Evolutionary conservation across 2,888 invertebrate genomes (phyloP).

Genomic region (Chloromyia formosa): DNA sequence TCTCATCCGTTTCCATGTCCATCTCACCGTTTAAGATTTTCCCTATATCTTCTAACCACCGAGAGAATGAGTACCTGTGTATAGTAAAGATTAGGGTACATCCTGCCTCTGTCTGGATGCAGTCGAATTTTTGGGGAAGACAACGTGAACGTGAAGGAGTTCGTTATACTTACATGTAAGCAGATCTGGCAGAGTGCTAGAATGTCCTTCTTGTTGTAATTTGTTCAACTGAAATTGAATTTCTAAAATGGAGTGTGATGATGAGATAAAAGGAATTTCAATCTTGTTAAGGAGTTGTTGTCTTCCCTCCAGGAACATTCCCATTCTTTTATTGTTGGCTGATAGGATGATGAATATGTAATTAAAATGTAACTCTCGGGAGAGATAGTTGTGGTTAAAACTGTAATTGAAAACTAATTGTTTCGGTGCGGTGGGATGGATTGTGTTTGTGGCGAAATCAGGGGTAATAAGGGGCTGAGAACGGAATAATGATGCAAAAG

Average conservation of each 20-base stretch:
- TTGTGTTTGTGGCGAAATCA: too few relatives aligned
- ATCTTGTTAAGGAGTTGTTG: slow-evolving; percentile 46
- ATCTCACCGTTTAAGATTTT: too few relatives aligned
- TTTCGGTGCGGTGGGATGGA: too few relatives aligned
- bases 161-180: background rate
- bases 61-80: too few relatives aligned
- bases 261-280: slow-evolving; percentile 47
- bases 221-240: slow-evolving; percentile 33
- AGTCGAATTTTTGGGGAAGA: slow-evolving; percentile 9
- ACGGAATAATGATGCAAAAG: too few relatives aligned
- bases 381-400: background rate
- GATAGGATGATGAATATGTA: background rate
- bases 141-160: too few relatives aligned
- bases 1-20: too few relatives aligned
- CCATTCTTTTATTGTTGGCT: slow-evolving; percentile 4
- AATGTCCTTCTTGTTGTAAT: slow-evolving; percentile 20
- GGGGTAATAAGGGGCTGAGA: too few relatives aligned
- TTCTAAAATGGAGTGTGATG: slow-evolving; percentile 36
- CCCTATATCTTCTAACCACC: too few relatives aligned
- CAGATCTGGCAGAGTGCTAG: background rate
- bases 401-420: slow-evolving; percentile 14
- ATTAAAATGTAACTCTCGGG: slow-evolving; percentile 6
- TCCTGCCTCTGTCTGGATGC: background rate
- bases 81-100: background rate
- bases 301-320: background rate